Base-by-base conservation (phyloP, 2,113 vertebrate species). In the Tyto alba region DNA sequence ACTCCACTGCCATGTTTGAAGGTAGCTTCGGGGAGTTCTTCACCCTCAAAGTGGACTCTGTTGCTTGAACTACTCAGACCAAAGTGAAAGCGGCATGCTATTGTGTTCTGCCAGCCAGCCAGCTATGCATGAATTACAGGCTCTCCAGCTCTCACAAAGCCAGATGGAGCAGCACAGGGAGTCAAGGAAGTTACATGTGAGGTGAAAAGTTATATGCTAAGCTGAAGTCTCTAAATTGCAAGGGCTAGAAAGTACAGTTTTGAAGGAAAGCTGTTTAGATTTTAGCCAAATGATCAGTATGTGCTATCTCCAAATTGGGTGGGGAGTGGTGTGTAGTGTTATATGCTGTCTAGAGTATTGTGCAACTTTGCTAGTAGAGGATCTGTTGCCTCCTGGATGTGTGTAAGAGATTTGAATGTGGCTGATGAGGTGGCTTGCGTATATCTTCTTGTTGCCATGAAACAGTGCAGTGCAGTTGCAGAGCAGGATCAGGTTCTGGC, bases 111-210 rank as follows among this genome's bases (percentile, higher is more conserved):
- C 36, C n/a, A 36, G 10, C 8, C 22, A n/a, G 59, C 18, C 43
- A 62, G 26, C 47, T 64, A n/a, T 3, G 13, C 23, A 34, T 47
- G 67, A 55, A 27, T 72, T 27, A 16, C 17, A 26, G 29, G 14
- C 22, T 38, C 8, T 77, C 32, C 6, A 10, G 25, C 22, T 50
- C 52, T 84, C 20, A n/a, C 16, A 27, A 17, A 41, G 66, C 30
- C 3, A 1, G 19, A 34, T 52, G 64, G 66, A 68, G 76, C n/a
- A 64, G 40, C 32, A 67, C 1, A 83, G n/a, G n/a, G 14, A 72
- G 41, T 53, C 11, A 73, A 64, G n/a, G 36, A 53, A 82, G 47
- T 19, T 83, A 17, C 23, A 17, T 1, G 0, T 0, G 0, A 59
- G 29, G 52, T 32, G n/a, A 45, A 36, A 50, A 86, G 40, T 17